Evolutionary conservation across 1,140 invertebrate genomes (phyloP).

Genomic region (Rhopalosiphum padi): DNA sequence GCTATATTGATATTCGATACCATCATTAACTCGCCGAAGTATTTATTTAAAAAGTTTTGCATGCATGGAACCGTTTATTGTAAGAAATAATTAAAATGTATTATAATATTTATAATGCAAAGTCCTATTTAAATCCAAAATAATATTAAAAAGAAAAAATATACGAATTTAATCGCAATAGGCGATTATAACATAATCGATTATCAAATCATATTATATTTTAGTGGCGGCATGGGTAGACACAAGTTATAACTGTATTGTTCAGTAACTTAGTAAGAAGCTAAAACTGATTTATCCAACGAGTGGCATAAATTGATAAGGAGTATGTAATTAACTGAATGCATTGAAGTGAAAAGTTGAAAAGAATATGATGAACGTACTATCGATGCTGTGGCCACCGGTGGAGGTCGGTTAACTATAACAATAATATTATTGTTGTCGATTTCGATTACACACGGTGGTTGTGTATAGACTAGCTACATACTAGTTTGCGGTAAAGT

Average conservation of each 20-base stretch:
- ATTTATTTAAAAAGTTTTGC: background rate
- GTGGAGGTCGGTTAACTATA: background rate
- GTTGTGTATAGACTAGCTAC: slow-evolving; percentile 20
- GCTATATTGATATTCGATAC: background rate
- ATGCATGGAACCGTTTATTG: background rate
- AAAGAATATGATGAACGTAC: background rate
- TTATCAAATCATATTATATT: background rate
- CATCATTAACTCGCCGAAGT: background rate
- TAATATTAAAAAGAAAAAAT: background rate
- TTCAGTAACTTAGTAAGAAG: background rate
- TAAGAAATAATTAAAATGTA: background rate
- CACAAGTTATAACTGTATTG: background rate
- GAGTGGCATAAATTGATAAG: background rate
- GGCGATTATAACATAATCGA: background rate
- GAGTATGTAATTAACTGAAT: background rate
- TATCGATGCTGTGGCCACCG: background rate
- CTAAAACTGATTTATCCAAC: background rate
- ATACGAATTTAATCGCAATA: background rate
- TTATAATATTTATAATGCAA: background rate
- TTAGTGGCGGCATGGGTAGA: background rate
- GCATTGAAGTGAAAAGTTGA: background rate
- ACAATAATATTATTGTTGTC: slow-evolving; percentile 10
- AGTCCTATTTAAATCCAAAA: background rate
- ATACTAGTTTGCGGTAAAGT: background rate
- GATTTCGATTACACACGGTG: background rate